These are phyloP conservation scores for Phortica magna DNA, from an alignment of 2,888 invertebrate species.

Conservation along the genomic window DNA sequence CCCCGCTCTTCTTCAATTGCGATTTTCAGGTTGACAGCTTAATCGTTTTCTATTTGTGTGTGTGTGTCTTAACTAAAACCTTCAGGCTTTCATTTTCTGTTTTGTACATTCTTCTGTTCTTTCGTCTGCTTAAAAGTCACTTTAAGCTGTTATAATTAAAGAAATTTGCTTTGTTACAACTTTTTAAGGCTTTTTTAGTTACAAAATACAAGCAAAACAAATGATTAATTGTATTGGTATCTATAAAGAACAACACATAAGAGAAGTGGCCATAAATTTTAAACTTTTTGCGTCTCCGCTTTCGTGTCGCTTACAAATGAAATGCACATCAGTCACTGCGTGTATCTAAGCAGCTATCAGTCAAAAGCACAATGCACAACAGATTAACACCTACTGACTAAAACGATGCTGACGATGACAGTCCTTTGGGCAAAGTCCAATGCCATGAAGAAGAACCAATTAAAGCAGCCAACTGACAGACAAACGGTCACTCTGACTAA, in stretches of 20 bases:
- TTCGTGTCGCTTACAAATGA: background rate
- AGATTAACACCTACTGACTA: constrained; percentile 25
- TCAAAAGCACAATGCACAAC: background rate
- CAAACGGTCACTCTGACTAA: background rate
- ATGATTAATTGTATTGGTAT: too few relatives aligned
- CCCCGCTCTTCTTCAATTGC: background rate
- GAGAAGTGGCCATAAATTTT: too few relatives aligned
- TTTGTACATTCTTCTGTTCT: background rate
- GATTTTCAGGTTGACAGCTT: background rate
- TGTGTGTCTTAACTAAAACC: background rate
- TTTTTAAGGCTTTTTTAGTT: too few relatives aligned
- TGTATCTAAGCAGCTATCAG: background rate
- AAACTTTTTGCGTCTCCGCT: too few relatives aligned
- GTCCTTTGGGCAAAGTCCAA: constrained; percentile 19
- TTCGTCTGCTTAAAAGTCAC: background rate
- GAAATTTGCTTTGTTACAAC: background rate
- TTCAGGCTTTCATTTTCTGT: background rate
- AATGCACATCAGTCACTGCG: background rate
- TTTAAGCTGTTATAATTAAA: background rate
- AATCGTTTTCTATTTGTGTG: background rate
- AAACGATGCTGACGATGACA: constrained; percentile 56
- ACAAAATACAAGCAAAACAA: too few relatives aligned
- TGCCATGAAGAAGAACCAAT: constrained; percentile 1
- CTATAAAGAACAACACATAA: too few relatives aligned
- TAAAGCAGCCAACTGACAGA: background rate